Conservation (phyloP, 1,140 invertebrate species). For the Diuraphis noxia region DNA sequence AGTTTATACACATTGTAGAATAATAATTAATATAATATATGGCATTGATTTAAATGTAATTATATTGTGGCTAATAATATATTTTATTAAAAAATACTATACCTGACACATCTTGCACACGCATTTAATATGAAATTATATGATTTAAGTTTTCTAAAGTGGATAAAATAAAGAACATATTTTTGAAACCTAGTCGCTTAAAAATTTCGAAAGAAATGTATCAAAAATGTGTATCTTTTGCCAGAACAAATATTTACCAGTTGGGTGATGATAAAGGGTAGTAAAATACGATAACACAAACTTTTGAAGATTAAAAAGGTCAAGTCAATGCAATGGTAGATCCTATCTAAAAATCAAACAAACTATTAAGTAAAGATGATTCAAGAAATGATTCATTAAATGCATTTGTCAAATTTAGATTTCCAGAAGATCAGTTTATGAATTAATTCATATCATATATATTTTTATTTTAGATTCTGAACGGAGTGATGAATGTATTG, state of each 20-base stretch:
- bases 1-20: too few species aligned
- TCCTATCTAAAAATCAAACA: too few species aligned
- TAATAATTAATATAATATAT: neutral
- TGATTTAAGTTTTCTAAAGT: neutral
- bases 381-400: too few species aligned
- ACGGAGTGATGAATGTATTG: too few species aligned
- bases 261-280: slow-evolving; percentile 49
- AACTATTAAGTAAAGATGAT: too few species aligned
- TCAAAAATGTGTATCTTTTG: slow-evolving; percentile 20
- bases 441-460: too few species aligned
- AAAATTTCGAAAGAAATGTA: slow-evolving; percentile 20
- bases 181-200: slow-evolving; percentile 52
- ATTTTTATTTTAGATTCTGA: too few species aligned
- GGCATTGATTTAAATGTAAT: neutral
- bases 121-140: neutral
- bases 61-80: too few species aligned
- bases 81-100: neutral
- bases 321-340: neutral
- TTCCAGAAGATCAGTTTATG: too few species aligned
- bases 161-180: neutral
- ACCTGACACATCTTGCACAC: neutral
- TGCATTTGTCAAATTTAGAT: too few species aligned
- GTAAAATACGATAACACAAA: neutral
- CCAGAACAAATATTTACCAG: slow-evolving; percentile 48
- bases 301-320: slow-evolving; percentile 21